phyloP scores from a whole-genome alignment of 2,888 invertebrate genomes.

The Ochlodes sylvanus region DNA sequence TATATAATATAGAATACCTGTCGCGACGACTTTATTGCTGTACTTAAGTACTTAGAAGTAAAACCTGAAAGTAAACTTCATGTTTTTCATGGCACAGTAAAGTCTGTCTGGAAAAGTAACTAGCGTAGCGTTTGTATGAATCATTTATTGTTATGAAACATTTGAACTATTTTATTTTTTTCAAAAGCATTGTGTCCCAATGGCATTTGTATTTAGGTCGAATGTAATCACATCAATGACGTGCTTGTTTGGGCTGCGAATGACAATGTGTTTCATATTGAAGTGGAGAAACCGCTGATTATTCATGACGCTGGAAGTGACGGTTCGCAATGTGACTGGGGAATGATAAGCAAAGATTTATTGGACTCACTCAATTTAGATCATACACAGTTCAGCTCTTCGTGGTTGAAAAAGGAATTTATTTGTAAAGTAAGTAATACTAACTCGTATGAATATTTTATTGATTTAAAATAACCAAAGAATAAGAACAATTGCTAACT shows the following conservation, averaged over 20 bases:
- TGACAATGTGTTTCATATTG: slow-evolving; percentile 66
- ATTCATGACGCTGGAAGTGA: slow-evolving; percentile 50
- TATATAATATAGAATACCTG: not conserved
- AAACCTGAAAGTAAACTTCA: slow-evolving; percentile 21
- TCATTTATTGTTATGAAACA: not conserved
- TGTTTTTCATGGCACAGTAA: slow-evolving; percentile 19
- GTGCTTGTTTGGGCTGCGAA: slow-evolving; percentile 69
- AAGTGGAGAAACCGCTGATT: slow-evolving; percentile 64
- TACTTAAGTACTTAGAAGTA: slow-evolving; percentile 23
- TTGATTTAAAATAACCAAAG: too few species aligned
- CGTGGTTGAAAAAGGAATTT: slow-evolving; percentile 74
- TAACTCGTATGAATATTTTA: not conserved
- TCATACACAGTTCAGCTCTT: slow-evolving; percentile 63
- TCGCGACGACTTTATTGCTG: slow-evolving; percentile 34
- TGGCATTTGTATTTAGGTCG: slow-evolving; percentile 54
- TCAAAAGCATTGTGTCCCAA: not conserved
- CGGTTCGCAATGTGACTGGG: slow-evolving; percentile 53
- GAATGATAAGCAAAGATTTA: slow-evolving; percentile 53
- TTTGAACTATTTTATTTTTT: slow-evolving; percentile 12
- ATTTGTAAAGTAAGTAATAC: slow-evolving; percentile 62
- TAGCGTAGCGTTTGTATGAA: not conserved
- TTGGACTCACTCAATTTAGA: slow-evolving; percentile 58
- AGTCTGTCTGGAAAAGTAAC: slow-evolving; percentile 11
- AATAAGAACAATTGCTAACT: too few species aligned
- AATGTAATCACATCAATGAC: slow-evolving; percentile 59